Evolutionary conservation across 1,140 invertebrate species (phyloP).

Genomic region (Ericerus pela): DNA sequence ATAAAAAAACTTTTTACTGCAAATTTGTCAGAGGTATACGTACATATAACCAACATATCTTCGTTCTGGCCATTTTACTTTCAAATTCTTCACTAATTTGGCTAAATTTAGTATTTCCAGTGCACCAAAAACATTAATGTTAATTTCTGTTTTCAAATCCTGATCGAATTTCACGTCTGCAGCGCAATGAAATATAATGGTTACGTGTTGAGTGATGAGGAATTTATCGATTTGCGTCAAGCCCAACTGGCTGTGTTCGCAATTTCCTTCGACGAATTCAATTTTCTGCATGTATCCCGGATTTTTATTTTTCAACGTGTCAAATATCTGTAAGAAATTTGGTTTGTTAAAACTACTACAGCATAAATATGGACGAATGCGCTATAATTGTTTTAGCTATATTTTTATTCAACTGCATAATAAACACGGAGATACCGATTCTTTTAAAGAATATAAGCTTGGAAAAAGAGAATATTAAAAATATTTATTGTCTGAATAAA

Average conservation of each 20-base stretch:
- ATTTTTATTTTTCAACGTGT: conserved; percentile 24
- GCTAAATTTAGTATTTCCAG: conserved; percentile 45
- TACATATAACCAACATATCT: conserved; percentile 25
- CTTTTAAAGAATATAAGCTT: too few relatives aligned
- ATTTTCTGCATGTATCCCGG: conserved; percentile 32
- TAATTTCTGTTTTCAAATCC: conserved; percentile 46
- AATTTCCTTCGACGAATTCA: conserved; percentile 31
- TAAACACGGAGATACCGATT: too few relatives aligned
- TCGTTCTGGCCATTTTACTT: conserved; percentile 42
- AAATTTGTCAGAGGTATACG: conserved; percentile 33
- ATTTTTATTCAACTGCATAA: too few relatives aligned
- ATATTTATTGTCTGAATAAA: too few relatives aligned
- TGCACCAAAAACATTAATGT: conserved; percentile 44
- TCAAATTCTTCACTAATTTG: conserved; percentile 45
- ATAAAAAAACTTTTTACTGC: not conserved
- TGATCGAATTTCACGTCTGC: conserved; percentile 79
- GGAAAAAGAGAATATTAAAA: too few relatives aligned
- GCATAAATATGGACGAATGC: too few relatives aligned
- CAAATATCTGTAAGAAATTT: conserved; percentile 24
- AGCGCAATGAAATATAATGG: conserved; percentile 60
- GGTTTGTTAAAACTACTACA: not conserved
- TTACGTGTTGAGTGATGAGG: conserved; percentile 15
- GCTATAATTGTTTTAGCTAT: too few relatives aligned
- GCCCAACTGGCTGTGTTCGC: conserved; percentile 24
- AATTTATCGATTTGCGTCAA: conserved; percentile 21